Evolutionary conservation across 92 coral and sea anemone species (phyloP).

Genomic region (Epizoanthus stellaris): DNA sequence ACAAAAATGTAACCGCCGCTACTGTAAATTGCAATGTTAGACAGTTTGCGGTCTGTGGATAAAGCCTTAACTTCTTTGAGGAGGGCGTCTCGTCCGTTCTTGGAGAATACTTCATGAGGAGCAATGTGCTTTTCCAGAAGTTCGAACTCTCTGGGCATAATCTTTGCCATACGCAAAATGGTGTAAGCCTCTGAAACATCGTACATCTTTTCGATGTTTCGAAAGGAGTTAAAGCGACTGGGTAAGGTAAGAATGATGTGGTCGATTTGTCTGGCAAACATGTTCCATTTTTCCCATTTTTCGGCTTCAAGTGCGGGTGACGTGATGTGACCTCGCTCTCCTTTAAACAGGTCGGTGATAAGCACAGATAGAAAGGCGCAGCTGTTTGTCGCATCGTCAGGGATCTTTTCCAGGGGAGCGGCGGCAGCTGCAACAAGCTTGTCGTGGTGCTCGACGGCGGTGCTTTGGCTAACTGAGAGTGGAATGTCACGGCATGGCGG

Average conservation of each 20-base stretch:
- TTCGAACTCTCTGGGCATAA: conserved; percentile 7
- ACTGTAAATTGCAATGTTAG: too few species aligned
- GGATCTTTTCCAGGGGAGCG: conserved; percentile 15
- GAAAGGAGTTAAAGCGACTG: conserved; percentile 24
- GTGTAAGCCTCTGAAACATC: conserved; percentile 51
- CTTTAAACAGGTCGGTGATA: conserved; percentile 45
- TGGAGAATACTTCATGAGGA: neutral
- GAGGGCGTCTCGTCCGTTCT: too few species aligned
- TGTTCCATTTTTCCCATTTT: conserved; percentile 18
- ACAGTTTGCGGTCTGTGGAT: too few species aligned
- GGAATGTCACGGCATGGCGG: conserved; percentile 52
- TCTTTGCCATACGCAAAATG: conserved; percentile 27
- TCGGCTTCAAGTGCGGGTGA: neutral
- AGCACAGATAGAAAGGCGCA: conserved; percentile 65
- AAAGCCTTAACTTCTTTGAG: too few species aligned
- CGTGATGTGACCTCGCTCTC: neutral
- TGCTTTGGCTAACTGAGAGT: conserved; percentile 65
- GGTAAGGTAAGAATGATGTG: conserved; percentile 40
- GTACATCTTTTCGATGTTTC: conserved; percentile 21
- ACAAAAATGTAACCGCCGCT: too few species aligned
- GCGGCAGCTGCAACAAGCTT: conserved; percentile 34
- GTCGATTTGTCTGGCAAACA: conserved; percentile 5
- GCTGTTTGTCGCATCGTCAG: conserved; percentile 63
- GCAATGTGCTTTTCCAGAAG: conserved; percentile 25
- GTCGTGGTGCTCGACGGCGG: conserved; percentile 51